phyloP scores from a whole-genome alignment of 2,888 invertebrate species.

The Bimastos eiseni region DNA sequence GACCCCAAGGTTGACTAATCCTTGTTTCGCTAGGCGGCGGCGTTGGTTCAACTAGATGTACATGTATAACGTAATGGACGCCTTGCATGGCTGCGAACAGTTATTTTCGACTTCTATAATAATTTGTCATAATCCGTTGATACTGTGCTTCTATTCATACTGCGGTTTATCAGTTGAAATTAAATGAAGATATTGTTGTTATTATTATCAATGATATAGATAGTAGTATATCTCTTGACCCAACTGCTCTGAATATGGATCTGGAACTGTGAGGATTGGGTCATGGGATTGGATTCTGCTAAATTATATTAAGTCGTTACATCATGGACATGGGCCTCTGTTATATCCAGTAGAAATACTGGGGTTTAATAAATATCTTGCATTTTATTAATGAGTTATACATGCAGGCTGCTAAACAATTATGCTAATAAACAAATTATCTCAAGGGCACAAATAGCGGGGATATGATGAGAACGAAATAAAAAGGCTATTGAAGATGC shows the following conservation, averaged over 20 bases:
- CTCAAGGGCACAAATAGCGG: background rate
- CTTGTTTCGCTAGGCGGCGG: no score
- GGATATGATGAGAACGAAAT: background rate
- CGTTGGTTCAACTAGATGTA: no score
- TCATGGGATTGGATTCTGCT: background rate
- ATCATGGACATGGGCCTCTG: background rate
- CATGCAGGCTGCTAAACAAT: background rate
- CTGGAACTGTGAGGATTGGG: background rate
- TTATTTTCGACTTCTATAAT: no score
- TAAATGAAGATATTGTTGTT: no score
- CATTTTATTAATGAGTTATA: background rate
- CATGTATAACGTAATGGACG: no score
- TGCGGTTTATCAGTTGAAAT: no score
- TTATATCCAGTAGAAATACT: background rate
- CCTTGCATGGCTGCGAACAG: no score
- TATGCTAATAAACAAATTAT: background rate
- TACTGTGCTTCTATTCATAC: no score
- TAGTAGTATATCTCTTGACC: no score
- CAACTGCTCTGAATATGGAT: background rate
- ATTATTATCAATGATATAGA: no score
- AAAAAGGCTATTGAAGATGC: background rate
- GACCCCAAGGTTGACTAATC: no score
- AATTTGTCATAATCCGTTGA: no score
- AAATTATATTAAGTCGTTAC: background rate
- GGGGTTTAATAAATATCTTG: background rate